Base-by-base conservation (phyloP, 2,888 invertebrate genomes). In the Drosophila pegasa region DNA sequence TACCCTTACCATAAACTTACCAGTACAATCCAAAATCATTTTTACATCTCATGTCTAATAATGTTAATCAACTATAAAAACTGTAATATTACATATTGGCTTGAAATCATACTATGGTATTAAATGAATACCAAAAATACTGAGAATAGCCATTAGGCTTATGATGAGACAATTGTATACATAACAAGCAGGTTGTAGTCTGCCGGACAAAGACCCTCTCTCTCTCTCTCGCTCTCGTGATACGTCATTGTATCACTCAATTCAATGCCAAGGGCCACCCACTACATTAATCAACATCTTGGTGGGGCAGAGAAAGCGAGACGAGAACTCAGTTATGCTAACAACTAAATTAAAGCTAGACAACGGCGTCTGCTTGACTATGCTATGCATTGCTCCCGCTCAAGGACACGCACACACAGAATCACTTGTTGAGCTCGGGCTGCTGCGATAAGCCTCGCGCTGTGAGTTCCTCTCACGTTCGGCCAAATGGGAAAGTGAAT, bases 351-450 rank as follows among this genome's bases (percentile, higher is more conserved):
- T 38, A 48, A 56, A 35, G 31, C 38, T 12, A 52, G 40, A 52
- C 35, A 43, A 2, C 12, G 54, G 58, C 54, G 75, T 41, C 61
- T 58, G 55, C 14, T 31, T 58, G 77, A 51, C 45, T 62, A 41
- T 62, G 22, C 45, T 37, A 14, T 22, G 27, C 38, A 54, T n/a
- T 66, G 55, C 31, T 37, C 5, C 16, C 2, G 31, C 38, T 37
- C 64, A 73, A 73, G 73, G 78, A 54, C 73, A 57, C 47, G 18
- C 76, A 10, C 25, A 41, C 22, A 41, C 22, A 7, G 8, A n/a
- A n/a, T n/a, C 43, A 72, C 71, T 71, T 71, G 75, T 74, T 71
- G 71, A 29, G 33, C 33, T 54, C 65, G 43, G 74, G 74, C 40
- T 71, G 58, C 31, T 71, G 37, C 31, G 35, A 25, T 63, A 52